Base-by-base conservation (phyloP, 2,113 vertebrate genomes). In the Helogale parvula region DNA sequence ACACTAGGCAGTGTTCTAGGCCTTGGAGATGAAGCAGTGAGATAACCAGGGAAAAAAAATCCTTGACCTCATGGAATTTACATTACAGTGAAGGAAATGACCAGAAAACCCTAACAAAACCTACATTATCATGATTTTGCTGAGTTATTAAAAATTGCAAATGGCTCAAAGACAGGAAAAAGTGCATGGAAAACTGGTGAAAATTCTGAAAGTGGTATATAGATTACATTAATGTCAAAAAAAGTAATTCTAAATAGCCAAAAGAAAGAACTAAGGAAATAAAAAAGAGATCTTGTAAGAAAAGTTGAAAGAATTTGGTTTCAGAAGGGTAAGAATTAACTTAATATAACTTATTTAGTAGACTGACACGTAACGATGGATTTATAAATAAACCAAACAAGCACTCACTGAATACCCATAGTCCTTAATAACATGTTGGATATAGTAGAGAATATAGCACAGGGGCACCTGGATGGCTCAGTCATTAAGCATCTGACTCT, bases 351-450 rank as follows among this genome's bases (percentile, higher is more conserved):
- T 82, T 90, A 83, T 71, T 50, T 33, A 63, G 25, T 50, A 93
- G 2, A 90, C 83, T 38, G 92, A 90, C 92, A 71, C 52, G 17
- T 89, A 90, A 82, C 1, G 66, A 1, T 52, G 31, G 27, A 85
- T 71, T 93, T 95, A 66, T 60, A 91, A 97, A 69, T 77, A 89
- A 96, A 95, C 17, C 23, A 93, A 93, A 16, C 7, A 92, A 90
- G 31, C 45, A 95, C 7, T 95, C 50, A 88, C 1, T 83, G 8
- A 93, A 79, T 76, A 79, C 2, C 35, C 89, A 77, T 0, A 77
- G 11, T 33, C 23, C 23, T 95, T 76, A 90, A 65, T 69, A 74
- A 57, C 21, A 82, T 41, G 15, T 35, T 93, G 45, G 29, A 85
- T 84, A 83, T 0, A 74, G 57, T 68, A 12, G 57, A 91, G 41